Conservation (phyloP, 2,888 invertebrate genomes). For the Pammene fasciana region DNA sequence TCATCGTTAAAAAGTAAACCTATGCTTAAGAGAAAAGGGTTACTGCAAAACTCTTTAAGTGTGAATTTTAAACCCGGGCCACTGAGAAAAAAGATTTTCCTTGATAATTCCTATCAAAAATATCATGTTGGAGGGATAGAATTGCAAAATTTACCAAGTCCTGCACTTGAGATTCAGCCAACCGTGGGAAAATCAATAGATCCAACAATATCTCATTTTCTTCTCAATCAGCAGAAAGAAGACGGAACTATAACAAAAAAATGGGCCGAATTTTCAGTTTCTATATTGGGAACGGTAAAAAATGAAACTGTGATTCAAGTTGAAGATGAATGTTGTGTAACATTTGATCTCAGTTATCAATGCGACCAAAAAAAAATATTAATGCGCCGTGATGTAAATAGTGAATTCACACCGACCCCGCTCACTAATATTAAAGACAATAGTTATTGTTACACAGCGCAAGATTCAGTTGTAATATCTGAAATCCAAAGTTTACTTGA, state of each 20-base stretch:
- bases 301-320: conserved; percentile 52
- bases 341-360: conserved; percentile 83
- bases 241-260: conserved; percentile 72
- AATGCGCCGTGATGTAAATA: conserved; percentile 64
- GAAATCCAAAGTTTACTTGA: conserved; percentile 74
- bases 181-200: conserved; percentile 74
- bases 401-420: conserved; percentile 36
- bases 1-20: conserved; percentile 44
- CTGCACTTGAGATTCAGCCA: conserved; percentile 77
- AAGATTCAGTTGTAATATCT: conserved; percentile 43
- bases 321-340: conserved; percentile 62
- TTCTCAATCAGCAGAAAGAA: conserved; percentile 65
- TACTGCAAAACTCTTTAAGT: conserved; percentile 63
- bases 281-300: conserved; percentile 68
- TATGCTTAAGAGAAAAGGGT: conserved; percentile 54
- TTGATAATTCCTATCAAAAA: conserved; percentile 74
- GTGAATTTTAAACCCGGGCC: conserved; percentile 84
- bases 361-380: conserved; percentile 83
- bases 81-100: conserved; percentile 72
- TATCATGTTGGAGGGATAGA: conserved; percentile 73
- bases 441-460: background rate
- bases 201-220: conserved; percentile 66
- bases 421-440: background rate
- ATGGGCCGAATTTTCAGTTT: conserved; percentile 83
- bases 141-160: conserved; percentile 76